phyloP scores from a whole-genome alignment of 2,888 invertebrate species.

The Alcis repandata region DNA sequence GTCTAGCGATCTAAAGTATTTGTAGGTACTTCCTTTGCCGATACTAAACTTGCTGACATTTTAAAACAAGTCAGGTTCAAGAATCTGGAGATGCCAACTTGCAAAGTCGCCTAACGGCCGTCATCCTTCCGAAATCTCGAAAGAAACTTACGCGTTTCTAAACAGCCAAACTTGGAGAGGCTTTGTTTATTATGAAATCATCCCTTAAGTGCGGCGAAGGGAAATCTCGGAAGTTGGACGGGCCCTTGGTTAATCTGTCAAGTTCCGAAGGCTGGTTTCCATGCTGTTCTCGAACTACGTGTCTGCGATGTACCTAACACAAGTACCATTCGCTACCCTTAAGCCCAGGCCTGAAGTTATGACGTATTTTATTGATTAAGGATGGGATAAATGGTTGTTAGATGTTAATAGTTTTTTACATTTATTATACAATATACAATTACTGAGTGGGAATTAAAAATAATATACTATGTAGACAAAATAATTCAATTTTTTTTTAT shows the following conservation, averaged over 20 bases:
- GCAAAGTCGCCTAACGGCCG: slow-evolving; percentile 23
- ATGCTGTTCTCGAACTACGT: slow-evolving; percentile 30
- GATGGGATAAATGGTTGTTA: no score
- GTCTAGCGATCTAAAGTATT: no score
- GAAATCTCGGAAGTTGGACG: slow-evolving; percentile 52
- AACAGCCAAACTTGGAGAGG: slow-evolving; percentile 48
- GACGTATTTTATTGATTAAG: not conserved
- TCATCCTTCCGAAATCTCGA: slow-evolving; percentile 38
- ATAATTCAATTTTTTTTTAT: no score
- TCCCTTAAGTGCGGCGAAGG: slow-evolving; percentile 52
- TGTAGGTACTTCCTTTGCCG: no score
- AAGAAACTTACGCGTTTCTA: slow-evolving; percentile 40
- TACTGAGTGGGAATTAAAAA: no score
- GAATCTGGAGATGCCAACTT: slow-evolving; percentile 16
- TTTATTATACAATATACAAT: no score
- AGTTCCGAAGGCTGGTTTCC: slow-evolving; percentile 49
- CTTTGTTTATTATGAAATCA: slow-evolving; percentile 59
- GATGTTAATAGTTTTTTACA: no score
- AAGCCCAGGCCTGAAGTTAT: no score
- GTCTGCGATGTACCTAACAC: slow-evolving; percentile 2
- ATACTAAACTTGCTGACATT: not conserved
- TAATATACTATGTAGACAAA: no score
- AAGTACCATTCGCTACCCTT: not conserved
- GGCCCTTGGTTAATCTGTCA: slow-evolving; percentile 59
- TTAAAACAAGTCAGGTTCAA: not conserved